Percentiles rank a stretch among this genome's conserved stretches.
These are phyloP conservation scores for Stomatorhinus ivindoensis DNA, from an alignment of 2,113 vertebrate genomes.

Conservation along the genomic window DNA sequence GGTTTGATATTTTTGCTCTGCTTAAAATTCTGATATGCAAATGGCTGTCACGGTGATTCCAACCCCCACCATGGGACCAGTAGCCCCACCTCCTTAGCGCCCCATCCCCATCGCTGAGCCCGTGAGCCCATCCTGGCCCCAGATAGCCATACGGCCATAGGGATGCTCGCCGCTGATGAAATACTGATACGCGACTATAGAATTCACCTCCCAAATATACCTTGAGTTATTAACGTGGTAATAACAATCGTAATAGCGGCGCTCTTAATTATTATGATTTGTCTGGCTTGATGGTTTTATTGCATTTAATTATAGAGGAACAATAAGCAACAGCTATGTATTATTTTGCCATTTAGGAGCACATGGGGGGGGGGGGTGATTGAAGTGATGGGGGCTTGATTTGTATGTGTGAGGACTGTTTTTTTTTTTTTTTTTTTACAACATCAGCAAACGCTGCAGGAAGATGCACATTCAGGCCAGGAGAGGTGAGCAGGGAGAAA, in stretches of 20 bases:
- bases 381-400: conserved; percentile 26
- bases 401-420: conserved; percentile 21
- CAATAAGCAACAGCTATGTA: conserved; percentile 40
- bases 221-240: conserved; percentile 48
- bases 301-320: conserved; percentile 58
- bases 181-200: neutral
- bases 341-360: conserved; percentile 51
- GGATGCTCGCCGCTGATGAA: neutral
- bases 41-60: conserved; percentile 64
- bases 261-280: conserved; percentile 56
- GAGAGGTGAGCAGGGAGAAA: conserved; percentile 32
- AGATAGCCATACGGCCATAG: neutral
- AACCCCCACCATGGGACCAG: conserved; percentile 31
- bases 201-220: conserved; percentile 38
- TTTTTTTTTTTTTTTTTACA: conserved; percentile 1
- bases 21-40: conserved; percentile 66
- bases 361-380: conserved; percentile 21
- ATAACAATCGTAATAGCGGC: conserved; percentile 47
- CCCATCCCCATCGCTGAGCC: too few relatives aligned
- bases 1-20: conserved; percentile 66
- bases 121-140: neutral
- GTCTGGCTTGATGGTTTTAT: conserved; percentile 42
- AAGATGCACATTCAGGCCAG: conserved; percentile 36
- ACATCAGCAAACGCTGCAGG: conserved; percentile 32
- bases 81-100: conserved; percentile 24